Base-by-base conservation (phyloP, 2,888 invertebrate genomes). In the Drosophila tanythrix region DNA sequence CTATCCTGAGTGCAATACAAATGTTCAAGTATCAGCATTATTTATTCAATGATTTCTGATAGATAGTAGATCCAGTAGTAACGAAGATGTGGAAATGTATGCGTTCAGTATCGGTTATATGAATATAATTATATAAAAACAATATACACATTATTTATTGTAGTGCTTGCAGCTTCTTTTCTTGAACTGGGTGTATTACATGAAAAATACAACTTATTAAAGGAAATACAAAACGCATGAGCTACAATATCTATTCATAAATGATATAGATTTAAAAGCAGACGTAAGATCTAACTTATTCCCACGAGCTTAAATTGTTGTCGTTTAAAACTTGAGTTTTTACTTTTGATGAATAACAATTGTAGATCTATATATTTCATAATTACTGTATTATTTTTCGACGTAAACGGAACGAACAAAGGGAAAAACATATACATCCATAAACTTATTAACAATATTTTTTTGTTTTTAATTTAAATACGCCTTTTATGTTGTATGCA, bases 71-170 rank as follows among this genome's bases (percentile, higher is more conserved):
- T 38, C 18, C 46, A 15, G 46, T 15, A 25, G 46, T 25, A 25
- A 8, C 46, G 46, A 46, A 46, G 46, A 27, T 46, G 25, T 46
- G 46, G 15, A 46, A 52, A 70, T 61, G 73, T 52, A 46, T 57
- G 56, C 51, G 25, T 70, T 43, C 18, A 69, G 40, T 40, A 53
- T 29, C 53, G 51, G 46, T 48, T 56, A 64, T 79, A 79, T 60
- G 74, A 79, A 79, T 50, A 74, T 57, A 71, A 58, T 74, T 61
- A 53, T 53, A 57, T 43, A 74, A 74, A 74, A 60, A 74, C 60
- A 79, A 65, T 60, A 43, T 79, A 78, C 79, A 78, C 36, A 35
- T 55, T 48, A 33, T 51, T 33, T 31, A 68, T 60, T 31, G n/a
- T 73, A 25, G 38, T 50, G 57, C 63, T 77, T 48, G 35, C 35